Evolutionary conservation across 1,140 invertebrate genomes (phyloP).

Genomic region (Spodoptera litura): DNA sequence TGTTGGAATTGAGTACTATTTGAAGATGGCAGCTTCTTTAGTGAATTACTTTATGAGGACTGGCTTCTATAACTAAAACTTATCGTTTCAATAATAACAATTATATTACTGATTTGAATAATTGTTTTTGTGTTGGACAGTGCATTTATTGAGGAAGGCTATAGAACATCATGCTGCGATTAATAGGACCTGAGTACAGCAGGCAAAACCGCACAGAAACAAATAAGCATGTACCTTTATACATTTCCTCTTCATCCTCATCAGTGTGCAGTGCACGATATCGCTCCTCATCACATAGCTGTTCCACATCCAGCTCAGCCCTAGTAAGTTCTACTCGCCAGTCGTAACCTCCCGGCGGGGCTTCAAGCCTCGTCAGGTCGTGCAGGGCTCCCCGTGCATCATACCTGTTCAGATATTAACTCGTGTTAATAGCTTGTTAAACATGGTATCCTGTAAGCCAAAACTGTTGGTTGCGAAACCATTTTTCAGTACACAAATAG

Average conservation of each 20-base stretch:
- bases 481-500: not conserved
- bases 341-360: slow-evolving; percentile 90
- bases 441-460: not conserved
- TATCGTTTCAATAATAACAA: no score
- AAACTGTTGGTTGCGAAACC: not conserved
- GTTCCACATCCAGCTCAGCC: slow-evolving; percentile 93
- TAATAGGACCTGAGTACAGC: no score
- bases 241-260: slow-evolving; percentile 93
- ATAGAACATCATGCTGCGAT: no score
- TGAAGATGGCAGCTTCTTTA: not conserved
- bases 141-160: no score
- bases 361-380: slow-evolving; percentile 91
- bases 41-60: no score
- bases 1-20: not conserved
- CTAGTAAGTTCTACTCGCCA: slow-evolving; percentile 90
- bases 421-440: slow-evolving; percentile 30
- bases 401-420: slow-evolving; percentile 91
- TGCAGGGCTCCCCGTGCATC: slow-evolving; percentile 96
- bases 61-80: no score
- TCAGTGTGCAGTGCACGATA: slow-evolving; percentile 95
- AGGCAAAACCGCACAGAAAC: no score
- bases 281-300: slow-evolving; percentile 95
- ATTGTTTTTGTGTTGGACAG: no score
- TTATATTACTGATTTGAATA: no score
- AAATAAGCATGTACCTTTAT: slow-evolving; percentile 89